A percentile compares a stretch with the other conserved stretches of the same genome.
phyloP scores from a whole-genome alignment of 2,113 vertebrate species.

The Aptenodytes patagonicus region DNA sequence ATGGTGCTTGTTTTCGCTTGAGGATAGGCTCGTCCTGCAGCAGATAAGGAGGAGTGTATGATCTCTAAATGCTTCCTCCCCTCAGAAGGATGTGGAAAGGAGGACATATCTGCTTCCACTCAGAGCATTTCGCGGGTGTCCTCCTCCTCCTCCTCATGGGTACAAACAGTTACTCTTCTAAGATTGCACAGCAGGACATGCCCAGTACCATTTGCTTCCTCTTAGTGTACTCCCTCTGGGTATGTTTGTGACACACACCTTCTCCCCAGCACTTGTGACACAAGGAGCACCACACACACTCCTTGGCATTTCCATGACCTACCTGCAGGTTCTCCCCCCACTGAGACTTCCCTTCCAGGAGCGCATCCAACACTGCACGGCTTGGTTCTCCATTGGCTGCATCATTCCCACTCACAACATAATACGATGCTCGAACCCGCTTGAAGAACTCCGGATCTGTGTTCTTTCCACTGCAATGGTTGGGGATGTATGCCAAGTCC shows the following conservation, averaged over 20 bases:
- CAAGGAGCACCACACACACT: background rate
- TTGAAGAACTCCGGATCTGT: constrained; percentile 96
- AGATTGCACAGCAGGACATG: background rate
- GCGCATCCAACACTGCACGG: constrained; percentile 87
- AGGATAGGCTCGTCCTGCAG: background rate
- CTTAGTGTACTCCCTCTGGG: background rate
- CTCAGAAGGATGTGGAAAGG: background rate
- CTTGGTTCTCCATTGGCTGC: constrained; percentile 87
- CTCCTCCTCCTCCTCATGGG: background rate
- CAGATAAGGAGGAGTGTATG: background rate
- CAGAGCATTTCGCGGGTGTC: background rate
- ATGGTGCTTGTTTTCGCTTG: background rate
- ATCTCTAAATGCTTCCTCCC: background rate
- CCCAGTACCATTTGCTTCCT: background rate
- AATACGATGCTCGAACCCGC: constrained; percentile 90
- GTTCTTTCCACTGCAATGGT: constrained; percentile 97
- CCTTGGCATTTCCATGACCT: constrained; percentile 14
- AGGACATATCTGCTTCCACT: background rate
- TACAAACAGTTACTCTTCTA: background rate
- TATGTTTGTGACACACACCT: background rate
- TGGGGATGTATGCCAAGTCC: constrained; percentile 96
- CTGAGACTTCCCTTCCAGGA: constrained; percentile 95
- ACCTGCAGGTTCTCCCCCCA: constrained; percentile 98
- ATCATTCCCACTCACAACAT: constrained; percentile 96
- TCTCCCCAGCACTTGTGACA: background rate